Conservation (phyloP, 92 coral and sea anemone genomes). For the Actinostola sp. region DNA sequence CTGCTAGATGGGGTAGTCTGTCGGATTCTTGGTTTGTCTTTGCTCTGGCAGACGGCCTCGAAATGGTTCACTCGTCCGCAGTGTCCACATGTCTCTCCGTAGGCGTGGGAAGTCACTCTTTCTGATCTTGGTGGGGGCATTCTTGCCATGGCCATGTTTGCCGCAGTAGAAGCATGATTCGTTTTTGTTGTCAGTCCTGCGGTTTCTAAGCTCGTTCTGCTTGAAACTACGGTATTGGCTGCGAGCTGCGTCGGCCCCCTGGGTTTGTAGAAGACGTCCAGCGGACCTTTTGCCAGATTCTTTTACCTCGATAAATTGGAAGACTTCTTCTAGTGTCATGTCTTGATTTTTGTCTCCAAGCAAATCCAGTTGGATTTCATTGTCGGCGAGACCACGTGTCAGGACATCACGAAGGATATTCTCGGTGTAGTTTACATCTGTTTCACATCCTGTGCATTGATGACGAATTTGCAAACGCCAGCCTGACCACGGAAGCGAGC, state of each 20-base stretch:
- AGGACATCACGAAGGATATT: conserved; percentile 50
- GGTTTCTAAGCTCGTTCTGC: conserved; percentile 24
- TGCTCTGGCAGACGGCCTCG: conserved; percentile 61
- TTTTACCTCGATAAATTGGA: conserved; percentile 59
- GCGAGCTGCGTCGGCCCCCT: conserved; percentile 46
- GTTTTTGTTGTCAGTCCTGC: conserved; percentile 3
- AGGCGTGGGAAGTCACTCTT: conserved; percentile 60
- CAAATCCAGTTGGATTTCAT: conserved; percentile 60
- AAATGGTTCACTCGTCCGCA: conserved; percentile 57
- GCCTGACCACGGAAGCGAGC: conserved; percentile 59
- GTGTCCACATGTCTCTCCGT: conserved; percentile 47
- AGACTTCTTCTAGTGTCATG: conserved; percentile 46
- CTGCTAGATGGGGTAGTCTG: conserved; percentile 1
- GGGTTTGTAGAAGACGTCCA: conserved; percentile 55
- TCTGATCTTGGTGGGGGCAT: conserved; percentile 40
- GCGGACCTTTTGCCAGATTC: conserved; percentile 71
- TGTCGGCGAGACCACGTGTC: conserved; percentile 44
- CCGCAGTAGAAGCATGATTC: conserved; percentile 57
- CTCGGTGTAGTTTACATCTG: conserved; percentile 50
- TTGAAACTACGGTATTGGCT: conserved; percentile 42
- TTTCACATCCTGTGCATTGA: conserved; percentile 36
- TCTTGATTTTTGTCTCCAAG: conserved; percentile 55
- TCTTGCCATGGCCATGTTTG: conserved; percentile 64
- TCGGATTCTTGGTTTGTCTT: conserved; percentile 25
- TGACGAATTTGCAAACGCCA: conserved; percentile 45